Percentiles rank a stretch among this genome's conserved stretches.
Evolutionary conservation across 1,140 invertebrate species (phyloP).

Genomic region (Drosophila asahinai): DNA sequence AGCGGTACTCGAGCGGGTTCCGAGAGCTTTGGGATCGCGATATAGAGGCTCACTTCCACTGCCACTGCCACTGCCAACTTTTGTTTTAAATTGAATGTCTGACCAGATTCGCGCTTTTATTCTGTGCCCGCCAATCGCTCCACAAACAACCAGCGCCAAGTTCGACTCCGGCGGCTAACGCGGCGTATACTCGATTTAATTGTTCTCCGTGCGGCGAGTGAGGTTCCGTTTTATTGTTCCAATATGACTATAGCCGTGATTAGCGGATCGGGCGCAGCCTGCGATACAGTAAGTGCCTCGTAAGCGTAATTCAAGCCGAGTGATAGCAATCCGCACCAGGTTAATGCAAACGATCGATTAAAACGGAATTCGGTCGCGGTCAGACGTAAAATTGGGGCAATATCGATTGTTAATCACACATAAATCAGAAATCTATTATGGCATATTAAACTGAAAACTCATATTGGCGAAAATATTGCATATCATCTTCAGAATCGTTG

Average conservation of each 20-base stretch:
- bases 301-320: conserved; percentile 28
- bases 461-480: too few species aligned
- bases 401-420: conserved; percentile 12
- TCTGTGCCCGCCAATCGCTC: conserved; percentile 60
- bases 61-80: conserved; percentile 41
- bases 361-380: conserved; percentile 26
- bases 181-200: conserved; percentile 64
- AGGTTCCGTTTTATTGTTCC: conserved; percentile 7
- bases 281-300: conserved; percentile 63
- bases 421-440: conserved; percentile 8
- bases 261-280: conserved; percentile 48
- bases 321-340: conserved; percentile 15
- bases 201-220: conserved; percentile 1
- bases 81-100: conserved; percentile 62
- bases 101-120: conserved; percentile 66
- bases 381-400: background rate
- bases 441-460: background rate
- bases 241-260: conserved; percentile 59
- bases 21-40: conserved; percentile 56
- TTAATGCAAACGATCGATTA: conserved; percentile 24
- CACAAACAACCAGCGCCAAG: conserved; percentile 45
- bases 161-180: conserved; percentile 27
- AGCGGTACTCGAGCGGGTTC: conserved; percentile 59
- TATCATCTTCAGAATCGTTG: background rate
- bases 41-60: conserved; percentile 43